These are phyloP conservation scores for Operophtera brumata DNA, from an alignment of 2,888 invertebrate species.

Conservation along the genomic window DNA sequence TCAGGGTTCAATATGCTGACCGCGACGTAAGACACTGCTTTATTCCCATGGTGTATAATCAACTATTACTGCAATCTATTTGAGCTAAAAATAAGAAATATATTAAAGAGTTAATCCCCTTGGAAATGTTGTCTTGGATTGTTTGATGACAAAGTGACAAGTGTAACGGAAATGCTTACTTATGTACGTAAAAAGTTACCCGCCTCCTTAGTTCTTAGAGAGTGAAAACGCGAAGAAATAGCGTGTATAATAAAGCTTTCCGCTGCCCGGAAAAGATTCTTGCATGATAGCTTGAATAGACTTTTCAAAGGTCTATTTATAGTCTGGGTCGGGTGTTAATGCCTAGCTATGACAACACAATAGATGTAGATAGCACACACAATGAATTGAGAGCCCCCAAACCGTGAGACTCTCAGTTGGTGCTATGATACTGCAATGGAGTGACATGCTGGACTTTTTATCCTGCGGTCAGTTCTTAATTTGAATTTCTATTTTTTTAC, in stretches of 20 bases:
- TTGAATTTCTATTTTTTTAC: neutral
- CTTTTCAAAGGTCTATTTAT: slow-evolving; percentile 24
- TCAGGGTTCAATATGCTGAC: no score
- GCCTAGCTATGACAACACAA: slow-evolving; percentile 30
- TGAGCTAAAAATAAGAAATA: no score
- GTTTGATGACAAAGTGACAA: neutral
- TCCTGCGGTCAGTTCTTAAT: slow-evolving; percentile 68
- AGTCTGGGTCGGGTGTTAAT: slow-evolving; percentile 10
- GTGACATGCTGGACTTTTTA: slow-evolving; percentile 75
- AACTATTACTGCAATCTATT: no score
- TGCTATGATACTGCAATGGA: slow-evolving; percentile 75
- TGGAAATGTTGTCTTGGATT: no score
- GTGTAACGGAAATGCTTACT: neutral
- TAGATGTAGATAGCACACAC: slow-evolving; percentile 61
- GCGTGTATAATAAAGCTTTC: neutral
- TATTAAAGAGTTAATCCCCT: no score
- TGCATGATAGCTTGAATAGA: slow-evolving; percentile 9
- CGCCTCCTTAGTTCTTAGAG: neutral
- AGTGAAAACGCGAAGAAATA: neutral
- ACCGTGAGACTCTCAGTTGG: slow-evolving; percentile 68
- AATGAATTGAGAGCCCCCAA: slow-evolving; percentile 50
- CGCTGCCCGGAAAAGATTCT: slow-evolving; percentile 5
- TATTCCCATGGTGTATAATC: no score
- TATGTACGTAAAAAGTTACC: no score
- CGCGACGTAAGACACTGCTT: no score